Evolutionary conservation across 2,797 vertebrate species (phyloP), one percentile per base, ranked within the genome.

Genomic region (Karalla daura): DNA sequence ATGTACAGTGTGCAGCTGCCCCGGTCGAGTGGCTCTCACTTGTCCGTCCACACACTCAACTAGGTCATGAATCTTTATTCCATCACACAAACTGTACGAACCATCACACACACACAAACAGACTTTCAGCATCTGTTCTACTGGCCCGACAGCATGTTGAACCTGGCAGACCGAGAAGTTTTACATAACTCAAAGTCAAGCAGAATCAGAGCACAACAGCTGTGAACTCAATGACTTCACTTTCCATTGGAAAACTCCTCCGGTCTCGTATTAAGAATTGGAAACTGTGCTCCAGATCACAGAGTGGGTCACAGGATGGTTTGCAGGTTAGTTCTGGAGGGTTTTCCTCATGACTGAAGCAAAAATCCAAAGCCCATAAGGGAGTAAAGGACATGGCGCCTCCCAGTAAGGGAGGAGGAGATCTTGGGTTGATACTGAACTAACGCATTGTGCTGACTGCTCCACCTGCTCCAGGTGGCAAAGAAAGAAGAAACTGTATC

Each of bases 211-310:
- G 47, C 17, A 1, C 33, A 76, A 56, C 85, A 88, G 87, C 86
- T 88, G 85, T 83, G 81, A 88, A 90, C 88, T 71, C 82, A 37
- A 11, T 86, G 86, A 78, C 88, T 88, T 81, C 27, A 64, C 58
- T 82, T 78, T 87, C 47, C 68, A 66, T 30, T 52, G 55, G 24
- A 73, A 70, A 76, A 47, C 7, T 45, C 27, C 20, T 33, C 15
- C 27, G 25, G 62, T 46, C 32, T 25, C 11, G 3, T 40, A 37
- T 21, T 37, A 40, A 33, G 15, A 30, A 52, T 23, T 67, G 28
- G 45, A 81, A 52, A 70, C 1, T 21, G 56, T 18, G 14, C 28
- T 28, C 59, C 46, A 58, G 56, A 50, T 41, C 25, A 35, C 37
- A 43, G 46, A 62, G 68, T 4, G 35, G 5, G 37, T 35, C 52